Conservation (phyloP, 2,797 vertebrate genomes). For the Acanthiza pusilla region DNA sequence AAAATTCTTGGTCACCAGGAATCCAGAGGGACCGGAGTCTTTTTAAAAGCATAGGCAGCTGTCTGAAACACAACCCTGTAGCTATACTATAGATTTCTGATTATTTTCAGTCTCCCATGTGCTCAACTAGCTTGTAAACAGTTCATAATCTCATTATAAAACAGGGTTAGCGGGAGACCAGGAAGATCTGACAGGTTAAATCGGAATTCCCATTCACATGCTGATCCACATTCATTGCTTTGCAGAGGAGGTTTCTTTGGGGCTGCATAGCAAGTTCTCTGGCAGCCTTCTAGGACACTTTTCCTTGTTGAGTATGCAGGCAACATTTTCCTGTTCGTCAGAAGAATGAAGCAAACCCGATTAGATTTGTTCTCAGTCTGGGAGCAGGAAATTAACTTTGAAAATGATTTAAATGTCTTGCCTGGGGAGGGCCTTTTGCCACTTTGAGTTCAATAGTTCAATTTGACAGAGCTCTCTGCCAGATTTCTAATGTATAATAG, state of each 20-base stretch:
- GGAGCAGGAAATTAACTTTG: conserved; percentile 77
- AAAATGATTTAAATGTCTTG: conserved; percentile 75
- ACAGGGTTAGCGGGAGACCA: neutral
- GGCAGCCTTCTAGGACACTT: conserved; percentile 18
- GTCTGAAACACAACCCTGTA: neutral
- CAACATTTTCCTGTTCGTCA: conserved; percentile 62
- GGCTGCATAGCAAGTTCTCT: neutral
- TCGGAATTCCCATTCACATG: conserved; percentile 18
- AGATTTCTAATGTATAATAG: conserved; percentile 52
- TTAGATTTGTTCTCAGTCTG: conserved; percentile 74
- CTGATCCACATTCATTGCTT: neutral
- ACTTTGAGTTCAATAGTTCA: conserved; percentile 73
- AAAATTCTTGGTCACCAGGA: neutral
- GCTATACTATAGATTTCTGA: neutral
- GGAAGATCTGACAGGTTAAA: conserved; percentile 25
- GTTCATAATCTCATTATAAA: neutral
- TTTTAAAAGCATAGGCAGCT: neutral
- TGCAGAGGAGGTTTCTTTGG: neutral
- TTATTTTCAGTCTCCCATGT: neutral
- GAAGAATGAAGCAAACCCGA: conserved; percentile 72
- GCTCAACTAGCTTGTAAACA: neutral
- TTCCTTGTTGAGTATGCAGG: conserved; percentile 69
- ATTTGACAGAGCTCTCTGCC: neutral
- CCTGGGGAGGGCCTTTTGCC: conserved; percentile 65
- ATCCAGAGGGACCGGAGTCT: neutral